Conservation (phyloP, 2,797 vertebrate species). For the Malacoctenus gilli region DNA sequence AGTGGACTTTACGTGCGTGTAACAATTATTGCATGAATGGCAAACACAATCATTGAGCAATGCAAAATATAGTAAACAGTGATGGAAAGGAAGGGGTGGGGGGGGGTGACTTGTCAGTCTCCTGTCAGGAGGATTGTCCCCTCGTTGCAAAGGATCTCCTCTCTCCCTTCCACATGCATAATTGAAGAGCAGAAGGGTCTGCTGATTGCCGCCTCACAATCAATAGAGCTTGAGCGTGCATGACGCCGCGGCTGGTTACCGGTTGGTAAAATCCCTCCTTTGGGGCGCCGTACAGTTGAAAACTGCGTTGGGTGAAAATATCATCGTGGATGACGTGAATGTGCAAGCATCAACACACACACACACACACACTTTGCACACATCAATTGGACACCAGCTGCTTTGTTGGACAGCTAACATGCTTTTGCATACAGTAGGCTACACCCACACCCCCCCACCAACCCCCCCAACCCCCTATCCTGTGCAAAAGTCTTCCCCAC, state of each 20-base stretch:
- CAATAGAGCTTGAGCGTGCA: conserved; percentile 46
- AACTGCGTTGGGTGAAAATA: not conserved
- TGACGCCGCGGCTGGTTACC: conserved; percentile 45
- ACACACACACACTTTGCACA: conserved; percentile 1
- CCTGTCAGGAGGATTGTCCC: conserved; percentile 9
- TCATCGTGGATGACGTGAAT: conserved; percentile 4
- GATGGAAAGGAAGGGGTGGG: no score
- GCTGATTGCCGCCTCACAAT: conserved; percentile 45
- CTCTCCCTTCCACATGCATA: conserved; percentile 44
- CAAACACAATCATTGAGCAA: conserved; percentile 1
- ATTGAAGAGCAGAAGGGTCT: conserved; percentile 44
- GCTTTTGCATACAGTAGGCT: conserved; percentile 38
- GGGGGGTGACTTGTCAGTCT: conserved; percentile 14
- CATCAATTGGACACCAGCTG: conserved; percentile 43
- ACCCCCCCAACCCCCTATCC: no score
- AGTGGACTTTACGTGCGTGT: conserved; percentile 18
- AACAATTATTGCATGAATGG: not conserved
- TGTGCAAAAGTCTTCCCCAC: conserved; percentile 57
- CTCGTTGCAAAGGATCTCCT: conserved; percentile 28
- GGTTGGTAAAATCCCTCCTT: conserved; percentile 32
- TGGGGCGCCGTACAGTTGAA: not conserved
- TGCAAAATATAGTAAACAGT: not conserved
- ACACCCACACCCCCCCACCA: conserved; percentile 42
- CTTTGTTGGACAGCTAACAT: conserved; percentile 16
- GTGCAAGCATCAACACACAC: conserved; percentile 11